Conservation (phyloP, 2,888 invertebrate species). For the Macroteleia sp. region DNA sequence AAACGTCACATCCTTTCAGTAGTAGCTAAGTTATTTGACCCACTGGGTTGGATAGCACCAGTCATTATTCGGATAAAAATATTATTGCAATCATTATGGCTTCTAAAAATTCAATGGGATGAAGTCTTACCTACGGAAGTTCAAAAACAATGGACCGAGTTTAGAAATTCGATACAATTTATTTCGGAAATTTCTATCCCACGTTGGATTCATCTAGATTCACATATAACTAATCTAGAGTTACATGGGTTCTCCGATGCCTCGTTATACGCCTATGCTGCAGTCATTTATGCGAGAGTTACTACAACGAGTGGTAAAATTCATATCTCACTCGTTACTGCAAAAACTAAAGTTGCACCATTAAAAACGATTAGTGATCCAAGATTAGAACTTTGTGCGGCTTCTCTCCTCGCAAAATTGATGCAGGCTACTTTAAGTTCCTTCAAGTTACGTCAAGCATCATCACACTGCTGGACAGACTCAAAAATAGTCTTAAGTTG, state of each 20-base stretch:
- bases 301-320: too few species aligned
- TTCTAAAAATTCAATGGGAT: slow-evolving; percentile 10
- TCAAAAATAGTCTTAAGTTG: too few species aligned
- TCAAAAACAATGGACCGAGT: background rate
- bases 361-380: too few species aligned
- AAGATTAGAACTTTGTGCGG: too few species aligned
- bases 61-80: slow-evolving; percentile 22
- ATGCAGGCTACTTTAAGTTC: too few species aligned
- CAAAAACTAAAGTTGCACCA: too few species aligned
- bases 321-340: too few species aligned
- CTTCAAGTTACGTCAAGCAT: too few species aligned
- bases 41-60: slow-evolving; percentile 11
- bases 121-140: background rate
- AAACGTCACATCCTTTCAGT: slow-evolving; percentile 15
- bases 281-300: background rate
- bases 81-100: slow-evolving; percentile 12
- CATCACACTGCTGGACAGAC: too few species aligned
- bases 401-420: too few species aligned
- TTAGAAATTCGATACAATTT: background rate
- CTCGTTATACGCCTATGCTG: background rate
- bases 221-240: background rate
- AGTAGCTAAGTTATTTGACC: too few species aligned
- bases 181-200: background rate
- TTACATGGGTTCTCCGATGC: background rate
- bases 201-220: background rate